Base-by-base conservation (phyloP, 2,797 vertebrate species). In the Microctenopoma steveboyesi region DNA sequence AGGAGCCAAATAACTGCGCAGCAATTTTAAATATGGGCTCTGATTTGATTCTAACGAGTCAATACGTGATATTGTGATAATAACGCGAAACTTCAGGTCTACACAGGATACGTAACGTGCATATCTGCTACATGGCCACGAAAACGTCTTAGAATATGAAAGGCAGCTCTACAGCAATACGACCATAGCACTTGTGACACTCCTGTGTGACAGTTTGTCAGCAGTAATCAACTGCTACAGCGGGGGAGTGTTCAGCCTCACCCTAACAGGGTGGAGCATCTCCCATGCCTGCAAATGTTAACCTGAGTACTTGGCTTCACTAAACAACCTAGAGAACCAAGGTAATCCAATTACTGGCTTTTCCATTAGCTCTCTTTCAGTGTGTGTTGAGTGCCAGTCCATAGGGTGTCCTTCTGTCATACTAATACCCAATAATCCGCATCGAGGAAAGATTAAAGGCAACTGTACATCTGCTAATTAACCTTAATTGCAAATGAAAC, bases 401-500 rank as follows among this genome's bases (percentile, higher is more conserved):
- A 59, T 18, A 53, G 72, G 71, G 86, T 59, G 69, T 69, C 69
- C 64, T 83, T 64, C 68, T 65, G 76, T 81, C 73, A 72, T 65
- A 74, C 66, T 25, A 11, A 69, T 64, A 60, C 46, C 68, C 79
- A 70, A 80, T 81, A 85, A 86, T 78, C 74, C 69, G 73, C 74
- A 74, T 64, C 67, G 51, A 65, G 45, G 33, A 62, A 79, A 79
- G 72, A 90, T 79, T 83, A 87, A 80, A 85, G 54, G 65, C 33
- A 22, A 82, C 78, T 78, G 54, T 79, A 62, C 61, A 67, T 85
- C 81, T 89, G 81, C 77, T 81, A 86, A 90, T 91, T 90, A 88
- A 85, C 75, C 78, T 76, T 84, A 85, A 89, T 85, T 87, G 74
- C 81, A 63, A 83, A 83, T 84, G 59, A 89, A 89, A 84, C 83